Conservation (phyloP, 2,797 vertebrate genomes). For the Scleropages formosus region DNA sequence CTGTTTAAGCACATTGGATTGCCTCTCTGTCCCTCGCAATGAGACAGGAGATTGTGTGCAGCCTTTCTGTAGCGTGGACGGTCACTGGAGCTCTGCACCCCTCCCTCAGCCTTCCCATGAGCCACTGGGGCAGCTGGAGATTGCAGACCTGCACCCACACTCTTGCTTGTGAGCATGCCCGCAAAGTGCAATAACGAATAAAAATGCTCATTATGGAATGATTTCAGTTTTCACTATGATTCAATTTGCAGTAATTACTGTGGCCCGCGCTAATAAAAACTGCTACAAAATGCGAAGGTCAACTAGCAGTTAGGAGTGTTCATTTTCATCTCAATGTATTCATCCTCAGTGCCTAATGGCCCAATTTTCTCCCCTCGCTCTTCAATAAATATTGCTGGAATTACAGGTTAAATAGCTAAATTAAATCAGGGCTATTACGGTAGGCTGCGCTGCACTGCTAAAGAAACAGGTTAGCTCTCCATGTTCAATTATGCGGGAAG, state of each 20-base stretch:
- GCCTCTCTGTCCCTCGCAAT: conserved; percentile 17
- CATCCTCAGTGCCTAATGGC: conserved; percentile 96
- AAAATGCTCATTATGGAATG: conserved; percentile 91
- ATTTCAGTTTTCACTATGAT: conserved; percentile 90
- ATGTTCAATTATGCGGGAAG: conserved; percentile 85
- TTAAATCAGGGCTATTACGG: conserved; percentile 98
- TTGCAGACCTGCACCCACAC: conserved; percentile 20
- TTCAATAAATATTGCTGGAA: conserved; percentile 99
- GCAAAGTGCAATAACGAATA: conserved; percentile 80
- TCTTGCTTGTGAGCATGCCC: conserved; percentile 40
- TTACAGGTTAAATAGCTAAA: conserved; percentile 99
- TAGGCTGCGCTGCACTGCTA: conserved; percentile 70
- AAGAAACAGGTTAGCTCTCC: conserved; percentile 81
- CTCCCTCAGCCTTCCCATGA: not conserved
- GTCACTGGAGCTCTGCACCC: not conserved
- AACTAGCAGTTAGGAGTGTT: conserved; percentile 97
- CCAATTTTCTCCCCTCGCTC: conserved; percentile 93
- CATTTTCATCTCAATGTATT: conserved; percentile 99
- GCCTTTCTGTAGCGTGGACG: not conserved
- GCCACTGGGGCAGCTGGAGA: conserved; percentile 18
- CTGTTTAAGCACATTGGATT: conserved; percentile 32
- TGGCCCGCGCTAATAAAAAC: conserved; percentile 90
- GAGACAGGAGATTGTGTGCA: conserved; percentile 34
- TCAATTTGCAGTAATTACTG: conserved; percentile 95
- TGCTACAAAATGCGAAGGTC: conserved; percentile 94